phyloP scores from a whole-genome alignment of 1,140 invertebrate species.

The Leptoteleia sp. region DNA sequence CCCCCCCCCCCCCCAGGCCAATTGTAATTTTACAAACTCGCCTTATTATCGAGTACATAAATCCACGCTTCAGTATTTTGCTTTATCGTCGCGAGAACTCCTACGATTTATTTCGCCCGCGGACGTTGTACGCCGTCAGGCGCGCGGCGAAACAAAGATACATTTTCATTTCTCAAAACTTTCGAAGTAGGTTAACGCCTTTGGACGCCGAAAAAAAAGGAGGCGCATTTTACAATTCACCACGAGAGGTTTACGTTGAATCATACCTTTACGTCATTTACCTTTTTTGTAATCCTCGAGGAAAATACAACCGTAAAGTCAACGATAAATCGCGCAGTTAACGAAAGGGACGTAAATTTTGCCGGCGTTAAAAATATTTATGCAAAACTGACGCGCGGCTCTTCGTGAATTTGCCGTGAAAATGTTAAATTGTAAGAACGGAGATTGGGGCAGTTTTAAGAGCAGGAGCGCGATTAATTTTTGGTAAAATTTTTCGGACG shows the following conservation, averaged over 20 bases:
- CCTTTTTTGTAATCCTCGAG: constrained; percentile 7
- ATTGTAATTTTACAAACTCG: too few relatives aligned
- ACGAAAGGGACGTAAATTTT: too few relatives aligned
- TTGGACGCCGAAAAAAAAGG: constrained; percentile 5
- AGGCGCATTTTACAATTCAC: constrained; percentile 27
- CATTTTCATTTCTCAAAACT: constrained; percentile 20
- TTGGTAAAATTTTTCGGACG: too few relatives aligned
- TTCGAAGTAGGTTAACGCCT: constrained; percentile 24
- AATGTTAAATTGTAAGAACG: too few relatives aligned
- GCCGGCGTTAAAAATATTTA: too few relatives aligned
- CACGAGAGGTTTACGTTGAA: constrained; percentile 23
- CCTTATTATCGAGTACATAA: constrained; percentile 29
- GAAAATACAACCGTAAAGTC: constrained; percentile 25
- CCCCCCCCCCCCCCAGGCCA: too few relatives aligned
- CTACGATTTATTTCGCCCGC: constrained; percentile 21
- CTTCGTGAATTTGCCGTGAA: too few relatives aligned
- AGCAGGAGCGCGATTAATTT: too few relatives aligned
- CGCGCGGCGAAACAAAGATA: constrained; percentile 6
- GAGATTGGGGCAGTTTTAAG: too few relatives aligned
- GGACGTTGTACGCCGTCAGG: constrained; percentile 2
- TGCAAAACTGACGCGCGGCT: too few relatives aligned
- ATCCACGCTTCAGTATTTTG: constrained; percentile 16
- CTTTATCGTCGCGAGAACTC: constrained; percentile 22
- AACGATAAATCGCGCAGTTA: too few relatives aligned
- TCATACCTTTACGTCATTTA: constrained; percentile 8